Conservation (phyloP, 2,113 vertebrate species). For the Dolichotis patagonum region DNA sequence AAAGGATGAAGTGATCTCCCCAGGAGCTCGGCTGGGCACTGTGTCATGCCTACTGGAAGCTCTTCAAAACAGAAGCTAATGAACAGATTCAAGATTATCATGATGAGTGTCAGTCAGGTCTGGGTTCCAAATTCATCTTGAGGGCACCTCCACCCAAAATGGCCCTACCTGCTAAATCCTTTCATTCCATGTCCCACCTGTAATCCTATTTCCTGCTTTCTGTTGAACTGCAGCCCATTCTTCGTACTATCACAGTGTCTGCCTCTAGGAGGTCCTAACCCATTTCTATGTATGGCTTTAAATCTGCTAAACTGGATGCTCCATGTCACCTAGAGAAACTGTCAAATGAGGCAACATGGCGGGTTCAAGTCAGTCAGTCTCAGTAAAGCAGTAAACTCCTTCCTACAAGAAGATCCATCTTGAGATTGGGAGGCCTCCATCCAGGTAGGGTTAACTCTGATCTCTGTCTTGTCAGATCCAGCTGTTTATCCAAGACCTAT, state of each 20-base stretch:
- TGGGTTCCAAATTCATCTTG: background rate
- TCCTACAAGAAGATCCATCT: background rate
- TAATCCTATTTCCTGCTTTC: background rate
- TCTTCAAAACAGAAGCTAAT: background rate
- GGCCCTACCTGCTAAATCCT: background rate
- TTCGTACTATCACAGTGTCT: rapidly evolving
- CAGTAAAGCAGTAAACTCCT: background rate
- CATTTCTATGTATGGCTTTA: background rate
- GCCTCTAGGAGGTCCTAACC: background rate
- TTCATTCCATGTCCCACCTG: too few species aligned
- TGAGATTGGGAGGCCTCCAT: background rate
- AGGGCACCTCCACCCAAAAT: rapidly evolving
- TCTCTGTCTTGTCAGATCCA: conserved; percentile 79
- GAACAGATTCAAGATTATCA: background rate
- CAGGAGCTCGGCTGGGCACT: background rate
- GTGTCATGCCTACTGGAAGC: background rate
- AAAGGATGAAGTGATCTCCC: conserved; percentile 6
- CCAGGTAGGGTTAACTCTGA: background rate
- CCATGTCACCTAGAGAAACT: background rate
- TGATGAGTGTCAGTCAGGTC: background rate
- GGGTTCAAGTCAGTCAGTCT: background rate
- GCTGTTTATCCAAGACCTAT: conserved; percentile 81
- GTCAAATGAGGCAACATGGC: background rate
- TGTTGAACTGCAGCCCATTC: background rate
- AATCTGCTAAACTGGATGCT: background rate